phyloP scores from a whole-genome alignment of 2,888 invertebrate genomes.

The Eucriotettix oculatus region DNA sequence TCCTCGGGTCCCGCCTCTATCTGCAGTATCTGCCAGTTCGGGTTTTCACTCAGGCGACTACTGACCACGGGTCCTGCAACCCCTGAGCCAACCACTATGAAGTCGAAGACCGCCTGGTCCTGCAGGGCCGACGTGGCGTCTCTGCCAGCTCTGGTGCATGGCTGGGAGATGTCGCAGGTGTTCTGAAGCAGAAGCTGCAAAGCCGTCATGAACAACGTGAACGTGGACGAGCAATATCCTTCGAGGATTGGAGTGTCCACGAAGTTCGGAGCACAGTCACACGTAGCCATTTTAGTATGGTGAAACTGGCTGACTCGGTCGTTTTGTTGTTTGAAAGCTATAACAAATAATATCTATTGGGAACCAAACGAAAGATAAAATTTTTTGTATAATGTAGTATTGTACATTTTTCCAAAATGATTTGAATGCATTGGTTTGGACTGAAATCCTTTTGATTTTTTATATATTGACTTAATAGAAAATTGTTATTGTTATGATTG shows the following conservation, averaged over 20 bases:
- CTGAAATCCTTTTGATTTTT: no score
- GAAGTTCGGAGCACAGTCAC: slow-evolving; percentile 14
- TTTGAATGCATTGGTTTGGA: no score
- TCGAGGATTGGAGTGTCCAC: slow-evolving; percentile 16
- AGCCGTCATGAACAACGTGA: slow-evolving; percentile 17
- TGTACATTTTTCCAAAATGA: no score
- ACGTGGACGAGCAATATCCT: slow-evolving; percentile 14
- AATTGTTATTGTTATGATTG: no score
- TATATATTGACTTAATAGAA: no score
- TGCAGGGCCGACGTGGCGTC: background rate
- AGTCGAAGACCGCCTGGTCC: slow-evolving; percentile 17
- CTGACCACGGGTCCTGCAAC: slow-evolving; percentile 32
- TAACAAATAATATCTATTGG: no score
- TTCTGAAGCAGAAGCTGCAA: slow-evolving; percentile 17
- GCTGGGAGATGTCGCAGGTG: slow-evolving; percentile 17
- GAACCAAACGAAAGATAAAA: no score
- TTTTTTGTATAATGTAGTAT: no score
- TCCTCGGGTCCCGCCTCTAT: slow-evolving; percentile 27
- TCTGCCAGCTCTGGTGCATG: slow-evolving; percentile 15
- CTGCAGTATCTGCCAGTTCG: slow-evolving; percentile 19
- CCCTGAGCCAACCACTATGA: slow-evolving; percentile 24
- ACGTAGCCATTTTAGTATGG: background rate
- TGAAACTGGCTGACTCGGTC: no score
- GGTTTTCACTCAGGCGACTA: slow-evolving; percentile 28
- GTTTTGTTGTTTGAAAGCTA: no score